phyloP scores from a whole-genome alignment of 1,140 invertebrate species.

The Drosophila kohkoa region DNA sequence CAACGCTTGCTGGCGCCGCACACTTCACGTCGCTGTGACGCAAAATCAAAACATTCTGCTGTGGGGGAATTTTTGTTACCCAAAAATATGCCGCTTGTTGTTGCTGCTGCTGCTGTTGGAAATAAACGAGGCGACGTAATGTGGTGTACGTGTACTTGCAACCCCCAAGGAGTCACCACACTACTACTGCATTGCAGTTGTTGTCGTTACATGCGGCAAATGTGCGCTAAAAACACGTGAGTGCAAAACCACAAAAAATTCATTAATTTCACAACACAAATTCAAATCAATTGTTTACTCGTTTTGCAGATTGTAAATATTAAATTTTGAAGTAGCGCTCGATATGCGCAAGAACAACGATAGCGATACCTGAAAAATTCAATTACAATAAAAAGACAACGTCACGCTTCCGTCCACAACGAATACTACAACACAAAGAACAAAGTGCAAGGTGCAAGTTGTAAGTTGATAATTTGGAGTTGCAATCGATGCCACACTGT shows the following conservation, averaged over 20 bases:
- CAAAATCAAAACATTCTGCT: conserved; percentile 43
- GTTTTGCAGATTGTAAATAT: conserved; percentile 3
- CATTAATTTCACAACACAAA: conserved; percentile 6
- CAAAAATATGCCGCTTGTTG: conserved; percentile 53
- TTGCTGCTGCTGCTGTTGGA: conserved; percentile 19
- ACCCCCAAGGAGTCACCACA: conserved; percentile 40
- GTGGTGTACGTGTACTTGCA: conserved; percentile 51
- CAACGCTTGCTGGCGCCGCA: neutral
- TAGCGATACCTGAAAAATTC: neutral
- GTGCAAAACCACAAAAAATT: conserved; percentile 27
- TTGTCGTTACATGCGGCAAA: conserved; percentile 47
- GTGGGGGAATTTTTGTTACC: conserved; percentile 15
- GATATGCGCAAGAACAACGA: conserved; percentile 24
- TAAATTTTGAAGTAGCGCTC: neutral
- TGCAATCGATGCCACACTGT: conserved; percentile 70
- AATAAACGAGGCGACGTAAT: conserved; percentile 30
- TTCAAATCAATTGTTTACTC: conserved; percentile 1
- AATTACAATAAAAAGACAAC: neutral
- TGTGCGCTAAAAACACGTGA: conserved; percentile 42
- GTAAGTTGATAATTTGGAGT: conserved; percentile 3
- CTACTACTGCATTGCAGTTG: conserved; percentile 50
- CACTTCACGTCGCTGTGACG: conserved; percentile 27
- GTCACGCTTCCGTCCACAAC: conserved; percentile 35
- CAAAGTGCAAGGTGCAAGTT: neutral
- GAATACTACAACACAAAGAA: neutral